These are phyloP conservation scores for Heterodera filipjevi DNA, from an alignment of 2,888 invertebrate species.

Conservation along the genomic window DNA sequence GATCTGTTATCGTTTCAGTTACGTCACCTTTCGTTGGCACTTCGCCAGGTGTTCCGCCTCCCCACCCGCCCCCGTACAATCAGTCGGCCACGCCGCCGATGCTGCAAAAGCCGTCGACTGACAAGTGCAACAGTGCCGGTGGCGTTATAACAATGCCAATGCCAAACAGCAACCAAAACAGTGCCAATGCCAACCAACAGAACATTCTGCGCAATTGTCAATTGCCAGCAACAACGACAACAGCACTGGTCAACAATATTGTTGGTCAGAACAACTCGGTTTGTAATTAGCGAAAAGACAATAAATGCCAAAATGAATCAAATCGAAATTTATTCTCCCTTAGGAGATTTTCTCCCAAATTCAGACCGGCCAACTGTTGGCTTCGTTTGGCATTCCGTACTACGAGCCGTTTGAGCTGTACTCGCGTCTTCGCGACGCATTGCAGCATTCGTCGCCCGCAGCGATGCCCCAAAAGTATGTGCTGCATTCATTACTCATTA, in stretches of 20 bases:
- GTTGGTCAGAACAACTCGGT: not conserved
- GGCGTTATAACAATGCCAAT: not conserved
- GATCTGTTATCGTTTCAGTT: not conserved
- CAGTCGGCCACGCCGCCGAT: not conserved
- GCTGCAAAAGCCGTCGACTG: not conserved
- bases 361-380: not conserved
- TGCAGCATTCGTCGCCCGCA: not conserved
- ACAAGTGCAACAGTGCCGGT: not conserved
- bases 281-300: not conserved
- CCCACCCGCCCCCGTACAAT: not conserved
- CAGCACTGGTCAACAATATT: not conserved
- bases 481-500: too few relatives aligned
- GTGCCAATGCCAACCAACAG: not conserved
- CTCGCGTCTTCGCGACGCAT: not conserved
- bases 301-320: too few relatives aligned
- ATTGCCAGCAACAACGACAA: not conserved
- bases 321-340: too few relatives aligned
- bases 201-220: not conserved
- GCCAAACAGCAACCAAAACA: not conserved
- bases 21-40: conserved; percentile 4
- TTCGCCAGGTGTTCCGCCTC: not conserved
- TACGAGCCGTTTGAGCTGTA: not conserved
- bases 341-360: not conserved
- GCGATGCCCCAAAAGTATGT: not conserved
- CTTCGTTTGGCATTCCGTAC: not conserved